Conservation (phyloP, 2,113 vertebrate genomes). For the Coptodon rendalli region DNA sequence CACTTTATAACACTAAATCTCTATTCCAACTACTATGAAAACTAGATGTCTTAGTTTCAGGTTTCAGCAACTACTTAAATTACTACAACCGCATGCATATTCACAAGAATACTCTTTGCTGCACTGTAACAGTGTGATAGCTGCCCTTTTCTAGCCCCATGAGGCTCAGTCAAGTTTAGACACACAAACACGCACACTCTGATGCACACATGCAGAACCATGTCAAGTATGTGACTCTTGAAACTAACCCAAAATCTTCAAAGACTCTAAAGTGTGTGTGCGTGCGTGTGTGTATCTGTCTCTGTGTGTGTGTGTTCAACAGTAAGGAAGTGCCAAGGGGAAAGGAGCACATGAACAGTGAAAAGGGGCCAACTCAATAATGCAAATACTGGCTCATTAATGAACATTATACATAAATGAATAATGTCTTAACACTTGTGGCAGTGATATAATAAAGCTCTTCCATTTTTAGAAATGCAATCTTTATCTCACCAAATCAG, state of each 20-base stretch:
- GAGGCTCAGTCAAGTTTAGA: background rate
- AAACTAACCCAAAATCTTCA: background rate
- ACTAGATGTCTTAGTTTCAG: background rate
- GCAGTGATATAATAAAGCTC: slow-evolving; percentile 21
- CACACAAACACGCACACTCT: background rate
- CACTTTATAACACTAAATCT: background rate
- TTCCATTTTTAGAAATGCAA: slow-evolving; percentile 23
- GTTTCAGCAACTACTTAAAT: background rate
- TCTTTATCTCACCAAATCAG: background rate
- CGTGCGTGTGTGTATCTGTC: fast-evolving
- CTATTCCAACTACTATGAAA: background rate
- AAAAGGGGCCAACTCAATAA: slow-evolving; percentile 55
- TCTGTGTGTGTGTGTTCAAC: background rate
- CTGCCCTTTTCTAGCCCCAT: background rate
- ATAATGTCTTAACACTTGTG: slow-evolving; percentile 42
- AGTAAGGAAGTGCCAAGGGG: slow-evolving; percentile 21
- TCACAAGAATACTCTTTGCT: background rate
- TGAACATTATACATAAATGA: slow-evolving; percentile 53
- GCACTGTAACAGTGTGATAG: background rate
- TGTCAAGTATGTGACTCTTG: background rate
- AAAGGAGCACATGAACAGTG: slow-evolving; percentile 27
- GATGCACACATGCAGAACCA: background rate
- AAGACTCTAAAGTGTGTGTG: background rate
- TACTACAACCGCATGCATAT: background rate
- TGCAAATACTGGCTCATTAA: slow-evolving; percentile 57